Evolutionary conservation across 37 sponge, comb jelly and placozoan species (phyloP).

Genomic region (Beroe forskalii): DNA sequence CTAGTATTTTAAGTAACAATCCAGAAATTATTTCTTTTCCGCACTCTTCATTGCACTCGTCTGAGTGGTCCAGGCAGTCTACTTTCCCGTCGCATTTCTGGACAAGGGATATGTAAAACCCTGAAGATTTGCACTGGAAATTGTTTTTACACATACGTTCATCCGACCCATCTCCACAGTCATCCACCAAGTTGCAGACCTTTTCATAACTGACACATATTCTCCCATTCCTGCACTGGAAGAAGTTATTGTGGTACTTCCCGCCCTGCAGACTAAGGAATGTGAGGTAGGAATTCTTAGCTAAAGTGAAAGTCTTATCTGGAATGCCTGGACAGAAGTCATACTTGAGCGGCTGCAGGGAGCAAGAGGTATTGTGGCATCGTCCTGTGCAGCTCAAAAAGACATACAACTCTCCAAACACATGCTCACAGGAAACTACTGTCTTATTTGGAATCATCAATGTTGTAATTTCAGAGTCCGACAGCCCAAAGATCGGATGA

Average conservation of each 20-base stretch:
- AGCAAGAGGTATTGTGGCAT: neutral
- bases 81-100: conserved; percentile 8
- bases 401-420: neutral
- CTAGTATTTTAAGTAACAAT: neutral
- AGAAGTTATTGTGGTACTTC: too few species aligned
- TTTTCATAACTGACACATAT: neutral
- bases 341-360: neutral
- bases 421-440: neutral
- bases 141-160: neutral
- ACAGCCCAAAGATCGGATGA: too few species aligned
- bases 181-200: too few species aligned
- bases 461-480: neutral
- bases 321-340: neutral
- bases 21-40: too few species aligned
- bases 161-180: neutral
- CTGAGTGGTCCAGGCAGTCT: neutral
- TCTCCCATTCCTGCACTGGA: neutral
- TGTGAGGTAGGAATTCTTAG: neutral
- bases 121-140: too few species aligned
- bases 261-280: neutral
- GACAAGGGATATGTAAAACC: too few species aligned
- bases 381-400: neutral
- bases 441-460: neutral
- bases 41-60: too few species aligned
- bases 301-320: too few species aligned